Conservation (phyloP, 1,140 invertebrate species). For the Sipha flava region DNA sequence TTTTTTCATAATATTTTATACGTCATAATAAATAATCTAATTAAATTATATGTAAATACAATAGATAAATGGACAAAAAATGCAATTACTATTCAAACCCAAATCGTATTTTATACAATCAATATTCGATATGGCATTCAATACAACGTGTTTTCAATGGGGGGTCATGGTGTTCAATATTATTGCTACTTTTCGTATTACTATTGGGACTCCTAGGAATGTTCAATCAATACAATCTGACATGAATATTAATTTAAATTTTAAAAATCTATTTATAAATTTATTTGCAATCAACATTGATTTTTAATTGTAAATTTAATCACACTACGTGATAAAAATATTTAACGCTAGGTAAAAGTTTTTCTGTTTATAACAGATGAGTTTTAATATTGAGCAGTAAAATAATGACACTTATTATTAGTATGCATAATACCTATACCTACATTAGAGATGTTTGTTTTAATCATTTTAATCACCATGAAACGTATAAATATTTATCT, state of each 20-base stretch:
- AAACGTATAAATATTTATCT: too few relatives aligned
- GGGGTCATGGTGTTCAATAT: not conserved
- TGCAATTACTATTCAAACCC: too few relatives aligned
- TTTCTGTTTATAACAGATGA: too few relatives aligned
- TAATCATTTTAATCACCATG: too few relatives aligned
- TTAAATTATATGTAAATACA: not conserved
- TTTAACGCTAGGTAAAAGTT: too few relatives aligned
- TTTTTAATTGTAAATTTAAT: not conserved
- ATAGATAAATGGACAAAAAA: too few relatives aligned
- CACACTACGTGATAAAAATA: not conserved
- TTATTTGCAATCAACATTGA: not conserved
- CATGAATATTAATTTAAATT: not conserved
- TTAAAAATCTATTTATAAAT: not conserved
- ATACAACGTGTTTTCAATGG: not conserved
- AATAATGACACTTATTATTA: too few relatives aligned
- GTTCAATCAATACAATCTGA: not conserved
- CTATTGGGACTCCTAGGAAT: not conserved
- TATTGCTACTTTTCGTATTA: not conserved
- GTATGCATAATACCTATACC: too few relatives aligned
- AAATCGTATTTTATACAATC: too few relatives aligned
- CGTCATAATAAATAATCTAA: not conserved
- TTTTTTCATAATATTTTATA: not conserved
- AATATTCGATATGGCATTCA: not conserved
- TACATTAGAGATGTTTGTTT: too few relatives aligned
- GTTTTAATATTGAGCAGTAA: too few relatives aligned